Evolutionary conservation across 2,888 invertebrate genomes (phyloP), one percentile per base, ranked within the genome.

Genomic region (Drosophila neutralis): DNA sequence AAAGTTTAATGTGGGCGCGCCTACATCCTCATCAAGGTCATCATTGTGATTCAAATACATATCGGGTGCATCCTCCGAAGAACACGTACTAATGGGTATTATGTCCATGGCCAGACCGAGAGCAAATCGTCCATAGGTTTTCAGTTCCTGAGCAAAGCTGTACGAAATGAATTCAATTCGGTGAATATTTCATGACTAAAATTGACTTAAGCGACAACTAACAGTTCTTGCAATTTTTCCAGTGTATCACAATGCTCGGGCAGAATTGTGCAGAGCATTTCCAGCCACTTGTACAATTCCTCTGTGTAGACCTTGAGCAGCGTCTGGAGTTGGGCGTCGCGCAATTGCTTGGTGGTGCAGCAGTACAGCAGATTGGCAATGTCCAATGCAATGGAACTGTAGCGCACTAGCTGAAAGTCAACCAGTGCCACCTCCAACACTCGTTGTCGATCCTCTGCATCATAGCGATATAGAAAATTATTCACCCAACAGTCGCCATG

Each of bases 401-500:
- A 96, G 21, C 96, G 94, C 27, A 94, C 95, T 63, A 95, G 91
- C 92, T 96, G 96, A 91, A 96, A 96, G 90, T 96, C 96, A 35
- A 96, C 95, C 58, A 96, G 93, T 83, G 94, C 95, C 91, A 96
- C 94, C 92, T 95, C 95, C 62, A 94, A 92, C 59, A 95, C 94
- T 0, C 64, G 71, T 64, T 94, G 93, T 0, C 94, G 94, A 40
- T 90, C 80, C 64, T 60, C 69, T 13, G 86, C 69, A 45, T 94
- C 93, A 76, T 95, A 95, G 76, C 94, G 94, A 87, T 96, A 96
- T 29, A 96, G 91, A 83, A 96, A 94, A 90, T 96, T 96, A 84
- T 96, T 96, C 0, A 95, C 96, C 96, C 96, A 96, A 87, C 96
- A 96, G 80, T 96, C 96, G 0, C 96, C 96, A 82, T 96, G 96